Evolutionary conservation across 2,113 vertebrate genomes (phyloP).

Genomic region (Equus quagga): DNA sequence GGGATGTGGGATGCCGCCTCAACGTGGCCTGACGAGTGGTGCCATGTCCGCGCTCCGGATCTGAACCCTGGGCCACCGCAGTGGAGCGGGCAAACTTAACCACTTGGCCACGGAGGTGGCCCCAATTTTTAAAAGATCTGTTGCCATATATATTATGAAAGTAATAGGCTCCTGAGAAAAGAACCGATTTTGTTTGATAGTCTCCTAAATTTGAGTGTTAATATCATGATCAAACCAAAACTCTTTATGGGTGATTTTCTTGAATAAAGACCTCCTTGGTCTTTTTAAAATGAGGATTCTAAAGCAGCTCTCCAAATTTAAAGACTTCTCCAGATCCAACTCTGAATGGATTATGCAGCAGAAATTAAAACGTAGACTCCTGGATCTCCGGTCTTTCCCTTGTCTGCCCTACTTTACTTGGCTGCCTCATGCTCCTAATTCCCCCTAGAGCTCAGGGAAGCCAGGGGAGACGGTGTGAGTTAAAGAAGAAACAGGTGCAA

Average conservation of each 20-base stretch:
- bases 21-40: no score
- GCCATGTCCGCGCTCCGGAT: no score
- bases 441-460: background rate
- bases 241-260: background rate
- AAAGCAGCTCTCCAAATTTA: background rate
- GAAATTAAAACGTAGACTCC: background rate
- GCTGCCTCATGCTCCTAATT: background rate
- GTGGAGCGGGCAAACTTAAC: no score
- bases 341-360: background rate
- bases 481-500: background rate
- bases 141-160: background rate
- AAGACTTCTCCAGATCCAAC: background rate
- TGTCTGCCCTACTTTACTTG: background rate
- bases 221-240: background rate
- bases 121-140: background rate
- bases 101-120: no score
- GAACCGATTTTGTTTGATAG: conserved; percentile 20
- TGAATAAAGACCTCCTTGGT: background rate
- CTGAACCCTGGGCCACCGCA: no score
- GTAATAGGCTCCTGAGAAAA: background rate
- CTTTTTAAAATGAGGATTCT: conserved; percentile 16
- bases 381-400: background rate
- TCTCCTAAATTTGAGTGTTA: background rate
- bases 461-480: background rate
- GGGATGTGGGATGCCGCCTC: no score